A percentile compares a stretch with the other conserved stretches of the same genome.
Evolutionary conservation across 2,888 invertebrate species (phyloP).

Genomic region (Tryphoninae sp.): DNA sequence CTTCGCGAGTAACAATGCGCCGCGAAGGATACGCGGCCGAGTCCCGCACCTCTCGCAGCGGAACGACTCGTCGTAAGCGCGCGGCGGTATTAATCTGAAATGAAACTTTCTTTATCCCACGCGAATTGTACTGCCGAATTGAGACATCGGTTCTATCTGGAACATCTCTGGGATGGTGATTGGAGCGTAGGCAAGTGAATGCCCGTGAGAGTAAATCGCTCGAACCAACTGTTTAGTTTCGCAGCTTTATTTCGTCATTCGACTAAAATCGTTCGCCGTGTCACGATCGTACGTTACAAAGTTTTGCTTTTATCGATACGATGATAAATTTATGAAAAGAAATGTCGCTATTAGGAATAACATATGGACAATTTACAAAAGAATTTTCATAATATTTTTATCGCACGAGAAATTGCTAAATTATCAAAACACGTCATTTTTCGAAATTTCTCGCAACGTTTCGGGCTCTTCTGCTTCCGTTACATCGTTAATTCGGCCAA

Average conservation of each 20-base stretch:
- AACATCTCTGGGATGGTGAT: constrained; percentile 3
- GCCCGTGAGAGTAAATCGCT: not conserved
- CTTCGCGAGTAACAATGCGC: constrained; percentile 54
- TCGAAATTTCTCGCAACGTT: too few relatives aligned
- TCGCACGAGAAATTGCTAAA: too few relatives aligned
- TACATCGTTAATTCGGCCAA: too few relatives aligned
- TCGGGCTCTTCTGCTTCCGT: too few relatives aligned
- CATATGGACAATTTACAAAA: not conserved
- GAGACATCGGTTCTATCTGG: constrained; percentile 32
- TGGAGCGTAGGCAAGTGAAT: constrained; percentile 6
- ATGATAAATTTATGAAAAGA: not conserved
- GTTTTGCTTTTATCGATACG: not conserved
- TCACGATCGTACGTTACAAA: not conserved
- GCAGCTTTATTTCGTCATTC: not conserved
- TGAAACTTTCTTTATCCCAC: constrained; percentile 46
- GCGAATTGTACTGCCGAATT: constrained; percentile 37
- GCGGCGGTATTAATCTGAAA: constrained; percentile 47
- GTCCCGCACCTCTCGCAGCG: constrained; percentile 1
- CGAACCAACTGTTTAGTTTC: not conserved
- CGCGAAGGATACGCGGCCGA: constrained; percentile 28
- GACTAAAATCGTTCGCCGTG: not conserved
- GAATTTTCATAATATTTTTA: too few relatives aligned
- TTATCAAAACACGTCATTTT: too few relatives aligned
- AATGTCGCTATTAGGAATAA: not conserved
- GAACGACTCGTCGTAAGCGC: constrained; percentile 24